Percentiles rank a stretch among this genome's conserved stretches.
Evolutionary conservation across 2,797 vertebrate species (phyloP).

Genomic region (Meda fulgida): DNA sequence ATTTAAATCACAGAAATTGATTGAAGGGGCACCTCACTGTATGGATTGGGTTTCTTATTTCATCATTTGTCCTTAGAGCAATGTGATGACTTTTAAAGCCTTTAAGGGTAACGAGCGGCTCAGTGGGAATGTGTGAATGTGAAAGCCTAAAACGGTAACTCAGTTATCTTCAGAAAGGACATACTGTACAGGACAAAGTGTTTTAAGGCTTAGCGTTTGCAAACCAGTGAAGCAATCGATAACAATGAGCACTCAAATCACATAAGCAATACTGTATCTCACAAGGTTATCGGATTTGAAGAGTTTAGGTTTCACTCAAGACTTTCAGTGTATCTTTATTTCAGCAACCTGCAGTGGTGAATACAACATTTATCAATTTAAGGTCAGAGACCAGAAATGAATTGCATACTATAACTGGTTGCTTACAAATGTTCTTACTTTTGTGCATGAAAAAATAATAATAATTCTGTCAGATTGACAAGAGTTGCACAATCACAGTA

Average conservation of each 20-base stretch:
- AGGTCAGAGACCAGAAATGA: not conserved
- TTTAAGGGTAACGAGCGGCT: constrained; percentile 1
- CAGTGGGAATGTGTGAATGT: not conserved
- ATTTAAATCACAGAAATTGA: constrained; percentile 47
- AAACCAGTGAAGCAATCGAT: constrained; percentile 18
- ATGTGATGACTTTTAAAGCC: not conserved
- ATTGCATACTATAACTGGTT: not conserved
- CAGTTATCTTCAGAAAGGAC: constrained; percentile 13
- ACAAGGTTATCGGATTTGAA: constrained; percentile 17
- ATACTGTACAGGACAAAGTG: constrained; percentile 11
- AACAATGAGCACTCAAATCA: constrained; percentile 11
- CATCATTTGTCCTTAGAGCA: constrained; percentile 35
- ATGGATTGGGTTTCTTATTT: constrained; percentile 43
- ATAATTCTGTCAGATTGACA: no score
- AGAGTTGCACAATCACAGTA: no score
- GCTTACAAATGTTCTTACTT: not conserved
- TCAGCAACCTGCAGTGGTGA: not conserved
- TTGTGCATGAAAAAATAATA: no score
- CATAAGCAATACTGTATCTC: not conserved
- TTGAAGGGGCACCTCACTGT: constrained; percentile 34
- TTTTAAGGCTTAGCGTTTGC: constrained; percentile 19
- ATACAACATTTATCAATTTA: not conserved
- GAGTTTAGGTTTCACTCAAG: constrained; percentile 20
- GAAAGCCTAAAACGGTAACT: constrained; percentile 17
- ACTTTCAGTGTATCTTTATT: constrained; percentile 5